These are phyloP conservation scores for Misgurnus mizolepis DNA, from an alignment of 2,113 vertebrate genomes.

Conservation along the genomic window DNA sequence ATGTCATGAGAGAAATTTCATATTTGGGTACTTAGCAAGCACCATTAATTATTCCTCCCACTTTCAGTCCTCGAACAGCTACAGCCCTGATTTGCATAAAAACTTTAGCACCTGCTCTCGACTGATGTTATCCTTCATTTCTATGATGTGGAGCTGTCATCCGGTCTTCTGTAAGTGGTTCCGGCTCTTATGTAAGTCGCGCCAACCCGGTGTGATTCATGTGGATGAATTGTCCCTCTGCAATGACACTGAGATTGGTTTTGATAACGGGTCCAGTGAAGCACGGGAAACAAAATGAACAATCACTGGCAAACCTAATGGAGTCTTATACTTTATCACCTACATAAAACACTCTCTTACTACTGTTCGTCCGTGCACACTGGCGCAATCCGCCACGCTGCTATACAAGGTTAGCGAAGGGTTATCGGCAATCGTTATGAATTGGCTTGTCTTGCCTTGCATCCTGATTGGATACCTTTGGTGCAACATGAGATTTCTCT, in stretches of 20 bases:
- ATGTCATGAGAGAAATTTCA: too few species aligned
- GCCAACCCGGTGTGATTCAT: conserved; percentile 29
- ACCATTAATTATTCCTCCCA: not conserved
- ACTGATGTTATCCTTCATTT: not conserved
- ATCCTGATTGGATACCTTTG: conserved; percentile 31
- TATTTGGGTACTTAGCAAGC: too few species aligned
- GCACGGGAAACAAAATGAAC: conserved; percentile 57
- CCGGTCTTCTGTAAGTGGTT: conserved; percentile 3
- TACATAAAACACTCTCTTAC: conserved; percentile 65
- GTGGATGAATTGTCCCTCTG: conserved; percentile 42
- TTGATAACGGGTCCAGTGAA: conserved; percentile 58
- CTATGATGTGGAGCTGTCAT: not conserved
- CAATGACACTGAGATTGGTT: conserved; percentile 59
- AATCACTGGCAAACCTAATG: conserved; percentile 61
- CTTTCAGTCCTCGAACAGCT: not conserved
- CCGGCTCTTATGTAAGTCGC: conserved; percentile 40
- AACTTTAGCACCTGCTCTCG: not conserved
- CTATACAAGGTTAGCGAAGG: conserved; percentile 51
- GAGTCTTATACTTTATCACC: conserved; percentile 62
- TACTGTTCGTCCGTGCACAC: conserved; percentile 39
- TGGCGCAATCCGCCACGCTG: conserved; percentile 45
- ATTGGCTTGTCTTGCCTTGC: conserved; percentile 30
- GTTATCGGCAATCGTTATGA: conserved; percentile 43
- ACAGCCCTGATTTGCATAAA: conserved; percentile 11
- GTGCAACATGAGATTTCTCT: conserved; percentile 25